Conservation (phyloP, 2,113 vertebrate genomes). For the Prolemur simus region DNA sequence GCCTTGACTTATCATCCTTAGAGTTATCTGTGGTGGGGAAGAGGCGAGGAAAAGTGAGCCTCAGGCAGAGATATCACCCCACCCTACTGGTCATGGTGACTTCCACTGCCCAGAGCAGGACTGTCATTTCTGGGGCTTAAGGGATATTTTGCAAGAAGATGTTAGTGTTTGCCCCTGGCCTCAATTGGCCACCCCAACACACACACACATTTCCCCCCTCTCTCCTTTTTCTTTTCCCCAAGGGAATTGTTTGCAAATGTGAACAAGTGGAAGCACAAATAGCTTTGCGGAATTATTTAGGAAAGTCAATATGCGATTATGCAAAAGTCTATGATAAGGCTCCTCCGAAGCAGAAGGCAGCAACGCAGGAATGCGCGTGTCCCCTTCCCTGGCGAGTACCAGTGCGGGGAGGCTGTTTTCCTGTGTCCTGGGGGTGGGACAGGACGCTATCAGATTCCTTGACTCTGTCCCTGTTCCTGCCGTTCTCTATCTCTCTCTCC, state of each 20-base stretch:
- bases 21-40: background rate
- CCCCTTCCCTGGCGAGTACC: no score
- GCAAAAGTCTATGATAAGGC: conserved; percentile 46
- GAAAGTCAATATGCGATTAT: conserved; percentile 74
- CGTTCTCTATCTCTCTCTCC: background rate
- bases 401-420: background rate
- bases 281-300: conserved; percentile 67
- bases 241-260: conserved; percentile 49
- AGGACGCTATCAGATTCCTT: no score
- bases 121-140: background rate
- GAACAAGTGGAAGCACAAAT: conserved; percentile 43
- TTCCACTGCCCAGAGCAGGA: background rate
- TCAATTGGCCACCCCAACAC: background rate
- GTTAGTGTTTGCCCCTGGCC: background rate
- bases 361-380: rapidly evolving
- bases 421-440: background rate
- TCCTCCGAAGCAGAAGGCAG: background rate
- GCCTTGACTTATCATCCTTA: no score
- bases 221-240: background rate
- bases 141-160: background rate
- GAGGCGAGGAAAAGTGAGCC: background rate
- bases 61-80: background rate
- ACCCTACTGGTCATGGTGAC: background rate
- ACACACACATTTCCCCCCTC: background rate
- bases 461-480: background rate